Base-by-base conservation (phyloP, 2,113 vertebrate genomes). In the Chroicocephalus ridibundus region DNA sequence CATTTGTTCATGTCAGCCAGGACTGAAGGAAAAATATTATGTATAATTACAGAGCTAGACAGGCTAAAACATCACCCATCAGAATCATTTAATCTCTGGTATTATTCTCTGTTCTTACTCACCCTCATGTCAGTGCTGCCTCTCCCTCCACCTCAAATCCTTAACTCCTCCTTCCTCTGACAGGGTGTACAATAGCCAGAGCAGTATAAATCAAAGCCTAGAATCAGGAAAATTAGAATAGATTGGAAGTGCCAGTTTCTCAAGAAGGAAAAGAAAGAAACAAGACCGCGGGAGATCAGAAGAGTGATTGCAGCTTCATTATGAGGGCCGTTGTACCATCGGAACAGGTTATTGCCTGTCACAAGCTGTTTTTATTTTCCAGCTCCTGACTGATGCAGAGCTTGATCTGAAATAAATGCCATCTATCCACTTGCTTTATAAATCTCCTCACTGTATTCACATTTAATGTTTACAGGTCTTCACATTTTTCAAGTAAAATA, bases 251-350 rank as follows among this genome's bases (percentile, higher is more conserved):
- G 94, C 82, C 90, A 94, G 91, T 32, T 91, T 74, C 75, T 95
- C 64, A 76, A 88, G 90, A 91, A 69, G 54, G 75, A 69, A 85
- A 79, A 81, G 90, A 90, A 84, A 70, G 27, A 89, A 88, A 61
- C n/a, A 79, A 71, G 94, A 64, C 32, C 0, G 5, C 34, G 2
- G 69, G 96, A 96, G 94, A 97, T 96, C 85, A 78, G 92, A 89
- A 92, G 87, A 96, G 85, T 88, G 94, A 97, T 96, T 96, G 91
- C 89, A 83, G 93, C 94, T 96, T 97, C 96, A 93, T 97, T 96
- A 92, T 27, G 6, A 78, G 74, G 94, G 49, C 85, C 1, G 3
- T 76, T 74, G 90, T 77, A 47, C 77, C 93, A 77, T 61, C 24
- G 3, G 79, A 88, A 91, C 89, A 96, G 87, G 91, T 95, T 97